phyloP scores from a whole-genome alignment of 2,797 vertebrate species.

The Botia kubotai region DNA sequence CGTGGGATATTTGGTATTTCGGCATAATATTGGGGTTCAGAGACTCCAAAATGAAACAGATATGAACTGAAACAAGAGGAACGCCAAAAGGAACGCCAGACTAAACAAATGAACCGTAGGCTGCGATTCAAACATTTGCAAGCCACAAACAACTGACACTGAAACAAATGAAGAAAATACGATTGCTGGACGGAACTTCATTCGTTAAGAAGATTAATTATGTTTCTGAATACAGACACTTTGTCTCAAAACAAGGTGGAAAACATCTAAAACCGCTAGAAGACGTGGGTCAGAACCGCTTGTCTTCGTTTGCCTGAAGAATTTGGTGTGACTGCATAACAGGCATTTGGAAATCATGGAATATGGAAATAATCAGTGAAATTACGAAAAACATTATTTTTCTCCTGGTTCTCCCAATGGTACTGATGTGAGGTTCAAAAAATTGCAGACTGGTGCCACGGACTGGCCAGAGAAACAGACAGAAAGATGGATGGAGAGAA shows the following conservation, averaged over 20 bases:
- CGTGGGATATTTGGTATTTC: conserved; percentile 64
- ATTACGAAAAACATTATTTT: conserved; percentile 62
- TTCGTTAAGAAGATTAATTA: conserved; percentile 20
- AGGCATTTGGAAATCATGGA: conserved; percentile 59
- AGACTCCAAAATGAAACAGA: conserved; percentile 47
- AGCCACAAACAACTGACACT: conserved; percentile 16
- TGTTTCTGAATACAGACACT: background rate
- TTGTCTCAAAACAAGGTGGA: conserved; percentile 5
- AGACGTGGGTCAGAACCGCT: conserved; percentile 23
- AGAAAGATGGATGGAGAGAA: conserved; percentile 39
- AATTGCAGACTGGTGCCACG: conserved; percentile 64
- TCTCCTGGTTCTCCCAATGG: conserved; percentile 42
- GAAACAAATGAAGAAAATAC: conserved; percentile 24
- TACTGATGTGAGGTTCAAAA: conserved; percentile 64
- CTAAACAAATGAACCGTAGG: conserved; percentile 62
- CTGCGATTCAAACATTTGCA: conserved; percentile 55
- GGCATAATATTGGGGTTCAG: conserved; percentile 67
- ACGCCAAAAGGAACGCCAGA: conserved; percentile 18
- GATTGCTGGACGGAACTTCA: conserved; percentile 27
- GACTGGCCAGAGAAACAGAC: conserved; percentile 44
- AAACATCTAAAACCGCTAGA: conserved; percentile 9
- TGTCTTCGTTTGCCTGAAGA: conserved; percentile 52
- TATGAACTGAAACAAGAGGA: conserved; percentile 41
- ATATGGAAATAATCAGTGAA: conserved; percentile 78
- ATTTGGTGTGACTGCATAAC: conserved; percentile 55